Evolutionary conservation across 1,140 invertebrate genomes (phyloP).

Genomic region (Zaprionus capensis): DNA sequence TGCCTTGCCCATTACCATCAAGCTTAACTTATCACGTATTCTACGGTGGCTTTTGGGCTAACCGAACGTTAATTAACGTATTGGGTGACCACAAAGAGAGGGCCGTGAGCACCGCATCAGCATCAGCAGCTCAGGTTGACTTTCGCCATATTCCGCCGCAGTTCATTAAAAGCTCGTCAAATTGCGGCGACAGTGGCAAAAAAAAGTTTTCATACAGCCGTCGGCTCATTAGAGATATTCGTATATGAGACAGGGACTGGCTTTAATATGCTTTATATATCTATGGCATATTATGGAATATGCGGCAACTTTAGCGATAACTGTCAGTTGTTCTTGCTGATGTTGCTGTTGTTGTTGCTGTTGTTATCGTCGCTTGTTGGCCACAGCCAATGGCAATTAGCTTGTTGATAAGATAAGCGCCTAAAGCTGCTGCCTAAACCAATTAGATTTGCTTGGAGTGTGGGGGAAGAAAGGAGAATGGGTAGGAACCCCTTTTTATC

Average conservation of each 20-base stretch:
- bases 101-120: not conserved
- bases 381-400: constrained; percentile 76
- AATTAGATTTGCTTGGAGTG: constrained; percentile 57
- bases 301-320: constrained; percentile 56
- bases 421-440: constrained; percentile 74
- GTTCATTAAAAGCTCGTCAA: constrained; percentile 75
- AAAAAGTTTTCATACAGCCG: constrained; percentile 34
- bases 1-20: not conserved
- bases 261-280: constrained; percentile 2
- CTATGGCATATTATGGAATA: constrained; percentile 10
- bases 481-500: constrained; percentile 56
- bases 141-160: constrained; percentile 30
- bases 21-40: constrained; percentile 38
- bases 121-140: constrained; percentile 16
- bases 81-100: constrained; percentile 20
- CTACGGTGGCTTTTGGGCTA: constrained; percentile 34
- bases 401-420: constrained; percentile 75
- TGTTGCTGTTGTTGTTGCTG: constrained; percentile 33
- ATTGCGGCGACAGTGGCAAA: constrained; percentile 40
- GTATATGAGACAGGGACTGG: constrained; percentile 2
- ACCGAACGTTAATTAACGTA: constrained; percentile 50
- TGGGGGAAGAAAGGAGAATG: not conserved
- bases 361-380: constrained; percentile 16
- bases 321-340: constrained; percentile 45
- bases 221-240: constrained; percentile 52